phyloP scores from a whole-genome alignment of 2,797 vertebrate genomes.

The Emys orbicularis region DNA sequence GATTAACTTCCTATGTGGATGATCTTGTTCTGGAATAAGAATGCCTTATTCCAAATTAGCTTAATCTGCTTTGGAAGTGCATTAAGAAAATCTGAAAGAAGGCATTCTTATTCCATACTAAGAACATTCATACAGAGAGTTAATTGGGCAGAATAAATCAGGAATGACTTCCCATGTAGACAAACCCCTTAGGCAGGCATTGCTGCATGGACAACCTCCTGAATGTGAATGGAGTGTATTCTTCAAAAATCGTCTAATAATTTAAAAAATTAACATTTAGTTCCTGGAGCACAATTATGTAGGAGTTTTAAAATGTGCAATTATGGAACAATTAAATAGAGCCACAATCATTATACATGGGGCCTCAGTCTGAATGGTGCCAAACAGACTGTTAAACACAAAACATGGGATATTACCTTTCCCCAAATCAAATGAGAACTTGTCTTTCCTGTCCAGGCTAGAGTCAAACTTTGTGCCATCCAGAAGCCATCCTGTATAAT shows the following conservation, averaged over 20 bases:
- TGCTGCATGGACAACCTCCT: neutral
- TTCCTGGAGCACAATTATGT: neutral
- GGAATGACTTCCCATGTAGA: neutral
- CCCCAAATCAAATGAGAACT: slow-evolving; percentile 95
- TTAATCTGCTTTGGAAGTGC: neutral
- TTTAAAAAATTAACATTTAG: neutral
- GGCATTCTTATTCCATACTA: neutral
- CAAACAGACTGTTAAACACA: neutral
- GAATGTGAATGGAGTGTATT: no score
- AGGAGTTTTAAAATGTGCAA: neutral
- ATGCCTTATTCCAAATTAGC: neutral
- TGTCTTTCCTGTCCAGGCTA: slow-evolving; percentile 92
- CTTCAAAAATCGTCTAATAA: neutral
- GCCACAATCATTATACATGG: neutral
- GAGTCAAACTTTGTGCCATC: slow-evolving; percentile 97
- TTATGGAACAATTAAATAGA: neutral
- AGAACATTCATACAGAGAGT: neutral
- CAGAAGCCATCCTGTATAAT: slow-evolving; percentile 94
- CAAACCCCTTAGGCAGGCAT: neutral
- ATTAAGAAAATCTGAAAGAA: no score
- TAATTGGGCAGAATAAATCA: neutral
- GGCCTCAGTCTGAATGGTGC: neutral
- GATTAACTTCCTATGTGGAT: neutral
- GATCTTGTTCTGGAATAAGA: neutral
- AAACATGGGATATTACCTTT: slow-evolving; percentile 87